A percentile compares a stretch with the other conserved stretches of the same genome.
Evolutionary conservation across 2,888 invertebrate genomes (phyloP).

Genomic region (Drosophila putrida): DNA sequence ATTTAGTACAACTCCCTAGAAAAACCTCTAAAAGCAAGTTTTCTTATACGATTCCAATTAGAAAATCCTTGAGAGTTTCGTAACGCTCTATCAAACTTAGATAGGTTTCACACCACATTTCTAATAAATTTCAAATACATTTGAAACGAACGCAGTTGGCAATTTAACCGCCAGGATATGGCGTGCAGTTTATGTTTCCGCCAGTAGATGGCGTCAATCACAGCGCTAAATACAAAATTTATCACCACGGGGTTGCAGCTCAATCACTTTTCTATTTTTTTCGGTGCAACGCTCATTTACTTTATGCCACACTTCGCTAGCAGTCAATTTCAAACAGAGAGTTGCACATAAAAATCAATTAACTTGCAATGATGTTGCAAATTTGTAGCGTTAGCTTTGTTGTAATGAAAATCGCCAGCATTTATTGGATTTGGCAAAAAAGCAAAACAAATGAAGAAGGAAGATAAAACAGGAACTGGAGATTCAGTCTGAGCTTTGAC

Average conservation of each 20-base stretch:
- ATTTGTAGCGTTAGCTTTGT: constrained; percentile 39
- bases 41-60: neutral
- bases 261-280: constrained; percentile 28
- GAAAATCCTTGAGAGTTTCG: neutral
- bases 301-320: neutral
- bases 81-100: constrained; percentile 20
- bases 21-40: too few species aligned
- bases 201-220: constrained; percentile 59
- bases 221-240: neutral
- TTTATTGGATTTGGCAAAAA: constrained; percentile 75
- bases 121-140: constrained; percentile 63
- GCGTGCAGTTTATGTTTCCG: neutral
- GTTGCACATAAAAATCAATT: constrained; percentile 77
- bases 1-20: too few species aligned
- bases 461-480: constrained; percentile 17
- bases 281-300: neutral
- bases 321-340: constrained; percentile 25
- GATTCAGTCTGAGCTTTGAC: constrained; percentile 44
- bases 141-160: constrained; percentile 4
- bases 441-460: constrained; percentile 37
- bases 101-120: constrained; percentile 59
- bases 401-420: constrained; percentile 60
- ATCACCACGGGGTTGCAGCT: constrained; percentile 29
- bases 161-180: constrained; percentile 45
- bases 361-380: constrained; percentile 75